Evolutionary conservation across 2,888 invertebrate species (phyloP).

Genomic region (Folsomia manolachei): DNA sequence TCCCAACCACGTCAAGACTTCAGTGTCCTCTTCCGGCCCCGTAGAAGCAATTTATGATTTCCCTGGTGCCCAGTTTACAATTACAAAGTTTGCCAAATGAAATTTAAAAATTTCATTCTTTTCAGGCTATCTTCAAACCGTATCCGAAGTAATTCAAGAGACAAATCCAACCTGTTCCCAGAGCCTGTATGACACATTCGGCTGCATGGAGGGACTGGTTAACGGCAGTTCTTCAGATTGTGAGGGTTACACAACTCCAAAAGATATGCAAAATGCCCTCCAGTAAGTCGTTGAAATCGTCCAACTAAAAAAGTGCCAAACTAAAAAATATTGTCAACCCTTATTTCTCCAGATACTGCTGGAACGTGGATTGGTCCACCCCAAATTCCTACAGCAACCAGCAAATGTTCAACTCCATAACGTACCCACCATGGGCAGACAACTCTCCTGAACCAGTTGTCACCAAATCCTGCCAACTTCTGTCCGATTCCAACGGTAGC

Average conservation of each 20-base stretch:
- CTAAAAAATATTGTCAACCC: too few relatives aligned
- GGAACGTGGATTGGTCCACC: background rate
- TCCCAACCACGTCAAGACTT: constrained; percentile 69
- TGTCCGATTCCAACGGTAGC: background rate
- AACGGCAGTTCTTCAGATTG: background rate
- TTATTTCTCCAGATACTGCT: background rate
- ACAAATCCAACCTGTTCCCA: background rate
- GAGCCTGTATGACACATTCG: background rate
- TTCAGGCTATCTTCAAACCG: background rate
- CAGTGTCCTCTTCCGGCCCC: background rate
- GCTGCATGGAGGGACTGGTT: background rate
- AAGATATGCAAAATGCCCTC: background rate
- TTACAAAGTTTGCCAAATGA: background rate
- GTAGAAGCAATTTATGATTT: background rate
- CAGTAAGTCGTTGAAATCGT: too few relatives aligned
- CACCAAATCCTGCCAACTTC: background rate
- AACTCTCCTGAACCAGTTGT: background rate
- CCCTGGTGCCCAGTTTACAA: background rate
- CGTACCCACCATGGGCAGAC: background rate
- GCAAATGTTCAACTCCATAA: background rate
- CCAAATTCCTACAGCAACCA: background rate
- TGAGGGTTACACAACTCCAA: background rate
- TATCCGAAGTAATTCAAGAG: background rate
- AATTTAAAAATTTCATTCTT: background rate
- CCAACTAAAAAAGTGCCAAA: too few relatives aligned